A percentile compares a stretch with the other conserved stretches of the same genome.
Conservation (phyloP, 2,113 vertebrate genomes). For the Saguinus imperator region DNA sequence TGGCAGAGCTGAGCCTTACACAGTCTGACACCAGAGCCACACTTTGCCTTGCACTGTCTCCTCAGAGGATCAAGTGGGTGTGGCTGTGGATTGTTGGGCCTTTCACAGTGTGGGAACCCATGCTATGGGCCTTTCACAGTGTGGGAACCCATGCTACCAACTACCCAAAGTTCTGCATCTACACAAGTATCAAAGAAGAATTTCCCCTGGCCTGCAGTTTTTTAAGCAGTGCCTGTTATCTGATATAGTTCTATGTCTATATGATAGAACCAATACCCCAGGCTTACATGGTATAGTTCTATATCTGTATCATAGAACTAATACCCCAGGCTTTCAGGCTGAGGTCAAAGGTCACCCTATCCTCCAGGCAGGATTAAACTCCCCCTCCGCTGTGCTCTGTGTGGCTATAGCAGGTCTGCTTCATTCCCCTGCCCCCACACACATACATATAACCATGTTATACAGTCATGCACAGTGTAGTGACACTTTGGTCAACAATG, state of each 20-base stretch:
- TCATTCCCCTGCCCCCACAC: no score
- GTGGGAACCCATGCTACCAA: not conserved
- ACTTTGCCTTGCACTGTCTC: not conserved
- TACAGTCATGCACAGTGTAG: no score
- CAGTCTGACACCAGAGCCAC: not conserved
- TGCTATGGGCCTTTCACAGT: not conserved
- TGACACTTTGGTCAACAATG: no score
- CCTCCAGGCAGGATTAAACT: no score
- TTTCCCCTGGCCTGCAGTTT: not conserved
- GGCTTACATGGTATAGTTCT: not conserved
- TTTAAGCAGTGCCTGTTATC: not conserved
- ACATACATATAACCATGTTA: no score
- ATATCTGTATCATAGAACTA: no score
- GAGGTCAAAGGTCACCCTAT: no score
- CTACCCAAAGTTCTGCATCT: not conserved
- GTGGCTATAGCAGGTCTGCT: no score
- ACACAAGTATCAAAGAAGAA: not conserved
- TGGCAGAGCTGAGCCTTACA: not conserved
- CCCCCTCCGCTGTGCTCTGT: no score
- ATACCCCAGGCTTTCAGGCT: no score
- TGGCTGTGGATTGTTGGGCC: not conserved
- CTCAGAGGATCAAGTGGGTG: not conserved
- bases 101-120: not conserved
- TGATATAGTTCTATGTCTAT: not conserved
- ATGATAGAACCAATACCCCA: no score